Evolutionary conservation across 2,797 vertebrate genomes (phyloP).

Genomic region (Melopsittacus undulatus): DNA sequence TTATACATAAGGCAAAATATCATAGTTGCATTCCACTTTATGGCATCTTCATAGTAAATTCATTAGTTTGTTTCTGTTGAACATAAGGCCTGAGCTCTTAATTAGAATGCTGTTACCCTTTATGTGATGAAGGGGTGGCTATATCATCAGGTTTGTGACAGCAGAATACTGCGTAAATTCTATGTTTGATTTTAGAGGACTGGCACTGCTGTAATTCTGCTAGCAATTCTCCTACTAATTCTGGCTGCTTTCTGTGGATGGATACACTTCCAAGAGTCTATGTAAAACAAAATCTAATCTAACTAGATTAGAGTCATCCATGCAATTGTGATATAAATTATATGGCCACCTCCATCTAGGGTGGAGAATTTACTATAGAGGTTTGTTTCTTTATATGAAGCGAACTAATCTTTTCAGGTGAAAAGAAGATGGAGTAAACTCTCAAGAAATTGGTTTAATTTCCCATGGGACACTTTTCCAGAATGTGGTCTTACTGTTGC

Average conservation of each 20-base stretch:
- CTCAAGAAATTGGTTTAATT: neutral
- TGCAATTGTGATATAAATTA: neutral
- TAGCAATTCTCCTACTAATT: conserved; percentile 29
- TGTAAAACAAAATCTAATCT: conserved; percentile 21
- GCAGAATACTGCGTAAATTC: conserved; percentile 59
- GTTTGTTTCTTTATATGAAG: neutral
- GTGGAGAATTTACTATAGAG: neutral
- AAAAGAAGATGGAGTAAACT: neutral
- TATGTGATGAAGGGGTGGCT: conserved; percentile 56
- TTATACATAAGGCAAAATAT: conserved; percentile 38
- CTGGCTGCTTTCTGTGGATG: neutral
- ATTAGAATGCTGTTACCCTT: conserved; percentile 51
- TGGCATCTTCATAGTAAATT: conserved; percentile 51
- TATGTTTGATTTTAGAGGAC: conserved; percentile 45
- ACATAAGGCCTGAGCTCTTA: conserved; percentile 59
- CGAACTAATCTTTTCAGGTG: neutral
- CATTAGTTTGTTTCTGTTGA: conserved; percentile 61
- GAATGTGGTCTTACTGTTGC: neutral
- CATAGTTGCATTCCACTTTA: conserved; percentile 43
- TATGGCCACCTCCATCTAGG: neutral
- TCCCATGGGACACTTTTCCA: neutral
- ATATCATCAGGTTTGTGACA: conserved; percentile 60
- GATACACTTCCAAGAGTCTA: neutral
- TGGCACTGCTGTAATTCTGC: conserved; percentile 39
- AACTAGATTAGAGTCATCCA: neutral